Base-by-base conservation (phyloP, 2,797 vertebrate genomes). In the Momotus momota region DNA sequence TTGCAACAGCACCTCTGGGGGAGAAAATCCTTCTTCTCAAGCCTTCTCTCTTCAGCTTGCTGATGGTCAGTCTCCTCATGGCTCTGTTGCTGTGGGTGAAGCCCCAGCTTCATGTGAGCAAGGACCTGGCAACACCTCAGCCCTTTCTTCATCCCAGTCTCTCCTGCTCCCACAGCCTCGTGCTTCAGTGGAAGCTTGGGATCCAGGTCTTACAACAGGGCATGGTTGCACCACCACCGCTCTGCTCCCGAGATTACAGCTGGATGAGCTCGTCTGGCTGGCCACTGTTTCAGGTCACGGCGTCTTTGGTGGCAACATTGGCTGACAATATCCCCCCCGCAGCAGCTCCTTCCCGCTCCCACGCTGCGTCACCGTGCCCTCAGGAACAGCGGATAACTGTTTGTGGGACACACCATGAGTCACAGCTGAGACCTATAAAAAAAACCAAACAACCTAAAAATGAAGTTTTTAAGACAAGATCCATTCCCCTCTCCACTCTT, bases 351-450 rank as follows among this genome's bases (percentile, higher is more conserved):
- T 69, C 84, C 70, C 1, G 0, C 77, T 48, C 7, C 64, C 3
- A 26, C 3, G 4, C 60, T 17, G 69, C 0, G 0, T 64, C 57
- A 22, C 69, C 3, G 0, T 41, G 67, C 69, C 75, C 49, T 33
- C 0, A 0, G 93, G 33, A 74, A 7, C 1, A 18, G 52, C 2
- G 0, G 45, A 0, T 23, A 40, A 26, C 74, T 33, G n/a, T 33
- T 18, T 5, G 52, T 18, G 33, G 58, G 54, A 62, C 82, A 10
- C 27, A 9, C 26, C 13, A 0, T 1, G 4, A 49, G 21, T 14
- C 70, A 38, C 58, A 5, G 4, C 31, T 22, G 29, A 45, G 64
- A 74, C 19, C 45, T 21, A 18, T 26, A 58, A 60, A 69, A 18
- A 19, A 5, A 25, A 18, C 0, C 7, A 35, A 52, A 16, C 26